Percentiles rank a stretch among this genome's conserved stretches.
Evolutionary conservation across 2,888 invertebrate genomes (phyloP).

Genomic region (Nematopogon swammerdamellus): DNA sequence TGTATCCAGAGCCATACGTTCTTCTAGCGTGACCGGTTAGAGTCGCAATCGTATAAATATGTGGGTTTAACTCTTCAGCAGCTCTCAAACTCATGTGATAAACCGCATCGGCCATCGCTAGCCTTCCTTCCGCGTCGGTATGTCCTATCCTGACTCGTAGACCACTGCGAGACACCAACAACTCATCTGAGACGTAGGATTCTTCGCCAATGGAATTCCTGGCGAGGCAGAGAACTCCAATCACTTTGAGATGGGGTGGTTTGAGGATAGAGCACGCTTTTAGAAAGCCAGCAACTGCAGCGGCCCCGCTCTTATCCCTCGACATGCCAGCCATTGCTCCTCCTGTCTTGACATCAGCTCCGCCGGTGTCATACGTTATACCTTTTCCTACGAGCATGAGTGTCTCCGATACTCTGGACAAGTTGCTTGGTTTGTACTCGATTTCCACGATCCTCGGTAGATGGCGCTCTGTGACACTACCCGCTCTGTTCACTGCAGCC

Average conservation of each 20-base stretch:
- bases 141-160: slow-evolving; percentile 78
- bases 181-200: slow-evolving; percentile 82
- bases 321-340: slow-evolving; percentile 83
- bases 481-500: slow-evolving; percentile 71
- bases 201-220: slow-evolving; percentile 85
- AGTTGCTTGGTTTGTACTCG: slow-evolving; percentile 60
- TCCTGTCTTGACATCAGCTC: slow-evolving; percentile 67
- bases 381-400: slow-evolving; percentile 85
- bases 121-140: slow-evolving; percentile 89
- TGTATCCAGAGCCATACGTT: slow-evolving; percentile 60
- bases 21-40: slow-evolving; percentile 77
- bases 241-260: slow-evolving; percentile 72
- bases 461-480: slow-evolving; percentile 62
- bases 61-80: slow-evolving; percentile 68
- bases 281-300: slow-evolving; percentile 85
- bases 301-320: slow-evolving; percentile 88
- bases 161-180: slow-evolving; percentile 75
- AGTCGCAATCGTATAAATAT: slow-evolving; percentile 84
- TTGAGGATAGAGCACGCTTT: slow-evolving; percentile 68
- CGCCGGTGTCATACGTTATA: slow-evolving; percentile 79
- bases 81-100: slow-evolving; percentile 65
- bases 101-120: slow-evolving; percentile 85
- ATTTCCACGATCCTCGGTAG: slow-evolving; percentile 60
- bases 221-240: slow-evolving; percentile 76
- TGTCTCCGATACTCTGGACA: slow-evolving; percentile 58